Evolutionary conservation across 2,888 invertebrate genomes (phyloP).

Genomic region (Lasioglossum lativentre): DNA sequence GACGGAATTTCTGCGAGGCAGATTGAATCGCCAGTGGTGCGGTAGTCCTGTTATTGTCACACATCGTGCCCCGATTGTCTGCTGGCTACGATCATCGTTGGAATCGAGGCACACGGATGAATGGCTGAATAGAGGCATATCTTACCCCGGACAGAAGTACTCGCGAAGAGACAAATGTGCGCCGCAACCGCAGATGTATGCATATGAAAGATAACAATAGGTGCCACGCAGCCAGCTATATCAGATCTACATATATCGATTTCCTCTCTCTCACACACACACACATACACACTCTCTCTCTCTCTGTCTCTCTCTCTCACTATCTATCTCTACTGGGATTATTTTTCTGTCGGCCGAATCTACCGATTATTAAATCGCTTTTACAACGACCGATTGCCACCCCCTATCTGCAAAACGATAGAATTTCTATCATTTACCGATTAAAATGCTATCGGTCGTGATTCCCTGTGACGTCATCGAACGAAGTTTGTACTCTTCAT

Average conservation of each 20-base stretch:
- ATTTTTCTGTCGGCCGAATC: background rate
- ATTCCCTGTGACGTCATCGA: background rate
- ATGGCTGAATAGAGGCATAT: constrained; percentile 33
- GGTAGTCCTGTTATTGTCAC: constrained; percentile 49
- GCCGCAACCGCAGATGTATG: background rate
- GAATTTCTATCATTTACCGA: background rate
- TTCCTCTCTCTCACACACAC: background rate
- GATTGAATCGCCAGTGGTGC: constrained; percentile 51
- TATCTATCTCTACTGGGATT: background rate
- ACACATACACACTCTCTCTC: background rate
- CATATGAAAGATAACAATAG: constrained; percentile 28
- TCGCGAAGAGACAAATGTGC: constrained; percentile 39
- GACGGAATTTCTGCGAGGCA: constrained; percentile 53
- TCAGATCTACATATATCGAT: constrained; percentile 12
- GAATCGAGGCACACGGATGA: constrained; percentile 51
- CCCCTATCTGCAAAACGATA: background rate
- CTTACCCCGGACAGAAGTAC: constrained; percentile 29
- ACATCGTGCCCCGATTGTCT: constrained; percentile 49
- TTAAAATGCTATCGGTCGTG: background rate
- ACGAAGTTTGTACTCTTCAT: no score
- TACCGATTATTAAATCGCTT: background rate
- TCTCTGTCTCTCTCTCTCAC: background rate
- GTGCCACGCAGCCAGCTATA: constrained; percentile 9
- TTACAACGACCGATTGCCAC: background rate
- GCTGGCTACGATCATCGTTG: constrained; percentile 44